Conservation (phyloP, 2,888 invertebrate genomes). For the Neoitamus cyanurus region DNA sequence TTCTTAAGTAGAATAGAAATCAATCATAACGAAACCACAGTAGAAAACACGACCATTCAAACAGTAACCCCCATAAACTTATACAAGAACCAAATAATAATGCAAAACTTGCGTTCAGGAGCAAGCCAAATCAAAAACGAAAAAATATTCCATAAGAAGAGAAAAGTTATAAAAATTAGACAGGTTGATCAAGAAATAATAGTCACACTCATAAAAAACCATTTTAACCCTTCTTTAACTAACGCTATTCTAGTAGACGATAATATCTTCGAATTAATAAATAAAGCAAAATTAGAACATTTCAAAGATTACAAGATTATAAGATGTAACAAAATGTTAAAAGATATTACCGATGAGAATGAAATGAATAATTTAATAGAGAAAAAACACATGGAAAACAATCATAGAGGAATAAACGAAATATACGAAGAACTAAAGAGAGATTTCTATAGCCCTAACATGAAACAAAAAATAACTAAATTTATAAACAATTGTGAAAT, state of each 20-base stretch:
- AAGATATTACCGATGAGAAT: not conserved
- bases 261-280: not conserved
- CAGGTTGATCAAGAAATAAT: not conserved
- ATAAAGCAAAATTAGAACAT: not conserved
- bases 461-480: not conserved
- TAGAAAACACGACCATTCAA: not conserved
- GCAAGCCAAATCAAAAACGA: not conserved
- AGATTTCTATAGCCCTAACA: not conserved
- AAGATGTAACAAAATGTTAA: not conserved
- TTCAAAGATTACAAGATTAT: not conserved
- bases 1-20: not conserved
- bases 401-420: constrained; percentile 17
- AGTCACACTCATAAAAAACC: not conserved
- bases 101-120: not conserved
- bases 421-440: not conserved
- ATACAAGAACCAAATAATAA: constrained; percentile 18
- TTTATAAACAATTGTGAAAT: constrained; percentile 15
- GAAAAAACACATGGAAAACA: not conserved
- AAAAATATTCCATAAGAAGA: not conserved
- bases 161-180: not conserved
- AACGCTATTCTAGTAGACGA: not conserved
- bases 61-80: constrained; percentile 15
- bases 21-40: not conserved
- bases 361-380: not conserved
- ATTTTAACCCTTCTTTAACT: not conserved